Evolutionary conservation across 2,113 vertebrate genomes (phyloP).

Genomic region (Paramormyrops kingsleyae): DNA sequence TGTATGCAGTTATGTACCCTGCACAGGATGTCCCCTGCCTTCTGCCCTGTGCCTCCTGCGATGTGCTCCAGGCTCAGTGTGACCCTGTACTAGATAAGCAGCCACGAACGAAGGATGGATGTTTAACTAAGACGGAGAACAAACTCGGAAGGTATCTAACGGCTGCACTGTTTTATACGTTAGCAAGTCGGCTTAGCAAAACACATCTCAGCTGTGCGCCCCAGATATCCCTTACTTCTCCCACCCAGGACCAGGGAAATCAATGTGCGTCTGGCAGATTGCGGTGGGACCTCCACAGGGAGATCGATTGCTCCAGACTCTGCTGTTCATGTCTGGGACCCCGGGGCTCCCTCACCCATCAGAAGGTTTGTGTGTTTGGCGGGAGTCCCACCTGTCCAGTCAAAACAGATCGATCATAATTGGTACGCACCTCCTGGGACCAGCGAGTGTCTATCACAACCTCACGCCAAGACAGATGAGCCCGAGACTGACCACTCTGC

Average conservation of each 20-base stretch:
- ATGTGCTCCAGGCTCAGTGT: background rate
- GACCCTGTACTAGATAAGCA: background rate
- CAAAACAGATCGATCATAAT: conserved; percentile 2
- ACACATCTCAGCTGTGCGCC: background rate
- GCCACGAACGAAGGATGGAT: background rate
- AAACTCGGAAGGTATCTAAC: background rate
- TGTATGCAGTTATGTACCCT: background rate
- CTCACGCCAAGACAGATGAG: background rate
- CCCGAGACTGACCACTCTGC: background rate
- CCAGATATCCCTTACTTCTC: background rate
- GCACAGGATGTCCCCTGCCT: background rate
- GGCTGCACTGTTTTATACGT: background rate
- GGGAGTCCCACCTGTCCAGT: background rate
- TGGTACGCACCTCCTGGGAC: background rate
- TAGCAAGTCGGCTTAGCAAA: background rate
- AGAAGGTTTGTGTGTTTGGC: background rate
- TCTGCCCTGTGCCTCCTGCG: background rate
- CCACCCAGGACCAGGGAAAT: background rate
- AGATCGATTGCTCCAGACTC: background rate
- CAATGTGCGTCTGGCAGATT: background rate
- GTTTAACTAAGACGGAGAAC: background rate
- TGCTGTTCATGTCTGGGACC: background rate
- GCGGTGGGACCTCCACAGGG: background rate
- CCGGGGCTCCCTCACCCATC: background rate
- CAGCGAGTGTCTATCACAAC: background rate